Evolutionary conservation across 2,888 invertebrate genomes (phyloP), one percentile per base, ranked within the genome.

Genomic region (Malacosoma neustria): DNA sequence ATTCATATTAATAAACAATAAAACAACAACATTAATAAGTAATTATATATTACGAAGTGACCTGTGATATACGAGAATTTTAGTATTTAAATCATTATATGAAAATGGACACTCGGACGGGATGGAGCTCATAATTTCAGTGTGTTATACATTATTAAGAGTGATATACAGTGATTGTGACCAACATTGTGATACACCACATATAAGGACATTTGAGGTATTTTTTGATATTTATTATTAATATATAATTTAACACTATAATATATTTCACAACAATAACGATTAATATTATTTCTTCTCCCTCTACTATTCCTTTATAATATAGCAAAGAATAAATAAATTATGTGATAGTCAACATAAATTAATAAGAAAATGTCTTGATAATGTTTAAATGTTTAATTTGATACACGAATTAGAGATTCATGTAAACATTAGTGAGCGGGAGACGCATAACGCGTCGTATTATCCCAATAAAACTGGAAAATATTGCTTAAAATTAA

Each of bases 81-180:
- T 56, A 43, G 39, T 54, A 48, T 41, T 44, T 44, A 39, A 42
- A 48, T 35, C 15, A 52, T 22, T n/a, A 22, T 22, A 22, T 59
- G 57, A 77, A 74, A 75, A 81, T 79, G 84, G 61, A 72, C 72
- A 64, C 57, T 62, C 66, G 46, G 63, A 72, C 75, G 84, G 84
- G 64, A 85, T 85, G 85, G 84, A 82, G 80, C 79, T 65, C 57
- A 71, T 76, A 69, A 67, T 73, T 74, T 71, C 73, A 77, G 84
- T 84, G 84, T 80, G 74, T 77, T 63, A 65, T 66, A 62, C 65
- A 66, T 67, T 69, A 70, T 74, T 73, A 58, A 69, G 61, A 80
- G 85, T 85, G 85, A 73, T 75, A 72, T 60, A 60, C 60, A 75
- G 84, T 85, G 85, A 77, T 77, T 79, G 85, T 85, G 85, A 75